Evolutionary conservation across 2,113 vertebrate species (phyloP).

Genomic region (Narcine bancroftii): DNA sequence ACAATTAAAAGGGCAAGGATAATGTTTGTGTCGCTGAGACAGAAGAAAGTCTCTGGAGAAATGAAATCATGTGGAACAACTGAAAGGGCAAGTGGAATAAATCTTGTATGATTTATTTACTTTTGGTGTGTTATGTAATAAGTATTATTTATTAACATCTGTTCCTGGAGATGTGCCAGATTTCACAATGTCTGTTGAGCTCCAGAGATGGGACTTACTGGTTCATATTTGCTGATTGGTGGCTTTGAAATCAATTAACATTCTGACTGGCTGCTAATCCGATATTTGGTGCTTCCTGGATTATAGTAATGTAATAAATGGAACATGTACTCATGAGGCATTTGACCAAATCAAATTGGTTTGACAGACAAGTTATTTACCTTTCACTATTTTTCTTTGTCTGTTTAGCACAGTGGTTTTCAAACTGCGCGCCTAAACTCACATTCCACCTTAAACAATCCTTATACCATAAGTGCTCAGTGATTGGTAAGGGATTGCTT

Average conservation of each 20-base stretch:
- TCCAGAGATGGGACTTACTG: not conserved
- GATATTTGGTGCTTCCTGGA: not conserved
- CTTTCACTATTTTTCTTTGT: not conserved
- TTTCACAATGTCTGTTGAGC: not conserved
- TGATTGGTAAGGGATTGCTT: no score
- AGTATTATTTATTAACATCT: constrained; percentile 16
- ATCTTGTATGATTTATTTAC: constrained; percentile 22
- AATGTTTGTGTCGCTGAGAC: not conserved
- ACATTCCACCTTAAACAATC: no score
- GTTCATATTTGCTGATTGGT: not conserved
- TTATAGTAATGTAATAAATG: not conserved
- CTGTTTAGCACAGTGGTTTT: no score
- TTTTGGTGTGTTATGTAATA: constrained; percentile 5
- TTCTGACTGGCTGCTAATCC: not conserved
- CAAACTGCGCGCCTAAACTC: no score
- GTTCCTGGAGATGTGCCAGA: not conserved
- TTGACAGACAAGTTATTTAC: not conserved
- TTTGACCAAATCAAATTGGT: constrained; percentile 3
- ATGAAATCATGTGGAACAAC: constrained; percentile 27
- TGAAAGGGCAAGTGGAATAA: not conserved
- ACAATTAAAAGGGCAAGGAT: constrained; percentile 26
- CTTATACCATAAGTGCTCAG: no score
- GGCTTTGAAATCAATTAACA: constrained; percentile 23
- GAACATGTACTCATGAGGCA: not conserved
- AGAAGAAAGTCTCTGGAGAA: constrained; percentile 6